These are phyloP conservation scores for Enteromius anoplus DNA, from an alignment of 2,797 vertebrate species.

Conservation along the genomic window DNA sequence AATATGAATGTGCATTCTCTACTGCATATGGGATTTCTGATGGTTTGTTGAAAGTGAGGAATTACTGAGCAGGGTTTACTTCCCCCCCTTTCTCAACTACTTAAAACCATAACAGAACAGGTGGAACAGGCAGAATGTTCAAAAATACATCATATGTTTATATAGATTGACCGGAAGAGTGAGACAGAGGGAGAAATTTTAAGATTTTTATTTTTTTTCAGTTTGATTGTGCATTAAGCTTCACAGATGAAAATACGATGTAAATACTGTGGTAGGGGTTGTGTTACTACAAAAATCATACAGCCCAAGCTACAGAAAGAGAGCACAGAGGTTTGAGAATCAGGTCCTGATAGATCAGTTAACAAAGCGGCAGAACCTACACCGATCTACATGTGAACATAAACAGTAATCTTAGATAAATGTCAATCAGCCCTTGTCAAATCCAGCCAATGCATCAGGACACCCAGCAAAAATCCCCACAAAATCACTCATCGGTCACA, in stretches of 20 bases:
- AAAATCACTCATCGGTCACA: not conserved
- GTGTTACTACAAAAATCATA: not conserved
- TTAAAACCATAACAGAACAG: not conserved
- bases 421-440: not conserved
- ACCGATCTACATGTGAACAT: not conserved
- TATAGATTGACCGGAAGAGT: not conserved
- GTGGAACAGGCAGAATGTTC: not conserved
- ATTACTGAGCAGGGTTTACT: constrained; percentile 10
- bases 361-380: constrained; percentile 11
- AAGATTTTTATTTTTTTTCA: not conserved
- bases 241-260: not conserved
- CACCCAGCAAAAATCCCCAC: not conserved
- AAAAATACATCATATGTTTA: not conserved
- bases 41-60: not conserved
- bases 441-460: not conserved
- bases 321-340: not conserved
- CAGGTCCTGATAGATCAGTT: not conserved
- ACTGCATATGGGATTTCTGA: constrained; percentile 5
- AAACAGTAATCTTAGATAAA: constrained; percentile 26
- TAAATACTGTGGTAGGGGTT: not conserved
- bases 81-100: not conserved
- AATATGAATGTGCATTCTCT: constrained; percentile 22
- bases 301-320: not conserved
- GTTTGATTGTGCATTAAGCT: constrained; percentile 5
- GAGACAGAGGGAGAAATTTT: constrained; percentile 3